phyloP scores from a whole-genome alignment of 2,113 vertebrate genomes.

The Chelonoidis abingdonii region DNA sequence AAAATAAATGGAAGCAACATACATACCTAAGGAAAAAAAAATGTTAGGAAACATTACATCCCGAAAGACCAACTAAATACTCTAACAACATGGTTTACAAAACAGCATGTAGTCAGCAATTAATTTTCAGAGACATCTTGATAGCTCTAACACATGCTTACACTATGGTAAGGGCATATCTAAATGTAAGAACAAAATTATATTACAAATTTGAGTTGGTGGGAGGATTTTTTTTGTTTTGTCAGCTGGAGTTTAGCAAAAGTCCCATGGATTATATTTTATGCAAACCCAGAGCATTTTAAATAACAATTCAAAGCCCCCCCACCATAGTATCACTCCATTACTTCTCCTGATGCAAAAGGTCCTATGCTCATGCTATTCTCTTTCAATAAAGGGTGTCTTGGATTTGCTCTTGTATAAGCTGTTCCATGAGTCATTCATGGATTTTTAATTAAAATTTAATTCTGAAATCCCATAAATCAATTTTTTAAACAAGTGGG shows the following conservation, averaged over 20 bases:
- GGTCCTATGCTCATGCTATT: not conserved
- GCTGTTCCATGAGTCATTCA: not conserved
- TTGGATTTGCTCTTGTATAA: not conserved
- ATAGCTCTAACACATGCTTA: conserved; percentile 35
- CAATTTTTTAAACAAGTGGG: not conserved
- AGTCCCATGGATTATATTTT: not conserved
- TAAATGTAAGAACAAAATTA: not conserved
- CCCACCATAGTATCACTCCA: not conserved
- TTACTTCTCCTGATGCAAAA: not conserved
- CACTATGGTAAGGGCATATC: not conserved
- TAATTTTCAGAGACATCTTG: conserved; percentile 24
- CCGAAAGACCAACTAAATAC: not conserved
- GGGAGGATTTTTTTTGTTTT: not conserved
- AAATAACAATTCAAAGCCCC: not conserved
- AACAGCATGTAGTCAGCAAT: not conserved
- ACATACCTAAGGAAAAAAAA: not conserved
- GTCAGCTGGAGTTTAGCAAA: not conserved
- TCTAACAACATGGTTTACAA: not conserved
- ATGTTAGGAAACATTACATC: not conserved
- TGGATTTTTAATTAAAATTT: not conserved
- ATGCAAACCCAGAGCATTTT: not conserved
- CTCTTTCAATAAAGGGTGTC: not conserved
- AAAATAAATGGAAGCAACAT: not conserved
- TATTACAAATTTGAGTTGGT: not conserved
- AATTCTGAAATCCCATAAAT: not conserved